Evolutionary conservation across 1,140 invertebrate genomes (phyloP), one percentile per base, ranked within the genome.

Genomic region (Leptopilina clavipes): DNA sequence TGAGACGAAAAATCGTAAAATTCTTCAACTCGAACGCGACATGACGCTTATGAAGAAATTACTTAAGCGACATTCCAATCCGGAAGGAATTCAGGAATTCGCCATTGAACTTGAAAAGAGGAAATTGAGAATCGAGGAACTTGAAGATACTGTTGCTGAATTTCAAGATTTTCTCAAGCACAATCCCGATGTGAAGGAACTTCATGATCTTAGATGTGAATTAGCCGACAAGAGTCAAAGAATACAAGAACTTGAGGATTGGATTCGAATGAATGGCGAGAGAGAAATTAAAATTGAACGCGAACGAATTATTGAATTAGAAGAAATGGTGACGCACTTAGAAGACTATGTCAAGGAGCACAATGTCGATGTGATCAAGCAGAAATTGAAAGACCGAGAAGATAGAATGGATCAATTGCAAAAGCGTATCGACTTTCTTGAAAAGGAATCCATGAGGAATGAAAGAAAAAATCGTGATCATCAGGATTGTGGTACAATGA

Each of bases 101-200:
- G 17, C 31, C 74, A 54, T 75, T 76, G 88, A 92, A 22, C 90
- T 92, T 12, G 90, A 93, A 74, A 91, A 89, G 76, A 93, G 92
- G 86, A 89, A 91, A 44, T 92, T 91, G 76, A 91, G 94, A 73
- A 95, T 97, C 79, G 92, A 94, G 80, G 95, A 97, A 89, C 86
- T 97, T 59, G 95, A 97, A 87, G 94, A 96, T 76, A 82, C 83
- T 0, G 82, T 88, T 0, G 77, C 83, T 0, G 86, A 88, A 25
- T 87, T 87, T 48, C 85, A 87, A 70, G 83, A 84, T 43, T 87
- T 87, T 18, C 78, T 90, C 1, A 87, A 86, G 45, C 85, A 89
- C 12, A 89, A 89, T 84, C 88, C 87, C 0, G 88, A 89, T 44
- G 79, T 89, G 5, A 87, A 88, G 40, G 86, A 90, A 25, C 65